Base-by-base conservation (phyloP, 1,140 invertebrate species). In the Microplitis mediator region DNA sequence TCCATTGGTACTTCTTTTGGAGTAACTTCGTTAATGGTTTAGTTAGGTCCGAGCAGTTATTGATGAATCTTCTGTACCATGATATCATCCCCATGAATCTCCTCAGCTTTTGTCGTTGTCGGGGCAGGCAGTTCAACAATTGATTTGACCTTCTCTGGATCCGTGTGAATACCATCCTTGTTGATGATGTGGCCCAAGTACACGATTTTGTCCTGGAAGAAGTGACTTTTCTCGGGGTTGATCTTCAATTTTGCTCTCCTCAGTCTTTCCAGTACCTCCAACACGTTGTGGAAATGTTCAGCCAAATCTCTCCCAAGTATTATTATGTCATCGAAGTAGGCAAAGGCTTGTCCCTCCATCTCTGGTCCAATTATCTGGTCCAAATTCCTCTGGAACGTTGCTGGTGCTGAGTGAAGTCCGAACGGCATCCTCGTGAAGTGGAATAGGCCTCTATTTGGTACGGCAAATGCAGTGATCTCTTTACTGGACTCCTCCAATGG, bases 41-140 rank as follows among this genome's bases (percentile, higher is more conserved):
- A 4, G 74, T 77, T n/a, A 84, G 70, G n/a, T 73, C 64, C 0
- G 80, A 61, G 72, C 81, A 86, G 39, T 84, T 80, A 4, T 72
- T 70, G 6, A 88, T 80, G 56, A 87, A 86, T 1, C 81, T 62
- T 23, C 83, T 67, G 68, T 88, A 88, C 76, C 82, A 89, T 0
- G 71, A 73, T 0, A 74, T 65, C 31, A 79, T 73, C 4, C 80
- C 81, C 0, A 85, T 34, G 35, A 83, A 84, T 50, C 75, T 39
- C 31, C 78, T 73, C 2, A 84, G 8, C 54, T 35, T 78, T 80
- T 3, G 77, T 61, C 5, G 70, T 79, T 2, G 16, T 75, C 13
- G 80, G 82, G 9, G n/a, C 3, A 0, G 69, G 50, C 5, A 63
- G 58, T 0, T 45, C 34, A 0, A 13, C 14, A 11, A 85, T 73